Conservation (phyloP, 2,797 vertebrate genomes). For the Thalassophryne amazonica region DNA sequence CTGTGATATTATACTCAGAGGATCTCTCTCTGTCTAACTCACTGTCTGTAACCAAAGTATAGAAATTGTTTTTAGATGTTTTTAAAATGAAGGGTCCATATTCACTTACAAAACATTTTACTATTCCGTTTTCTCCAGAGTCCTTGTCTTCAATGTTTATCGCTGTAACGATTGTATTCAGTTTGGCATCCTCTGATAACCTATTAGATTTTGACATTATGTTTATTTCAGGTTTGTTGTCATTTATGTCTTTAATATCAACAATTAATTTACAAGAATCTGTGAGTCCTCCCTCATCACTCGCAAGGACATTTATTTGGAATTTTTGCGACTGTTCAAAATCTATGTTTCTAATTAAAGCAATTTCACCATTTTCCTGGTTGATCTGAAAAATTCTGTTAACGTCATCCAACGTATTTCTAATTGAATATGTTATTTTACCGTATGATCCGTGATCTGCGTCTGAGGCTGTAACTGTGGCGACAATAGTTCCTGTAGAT, state of each 20-base stretch:
- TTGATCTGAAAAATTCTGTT: conserved; percentile 25
- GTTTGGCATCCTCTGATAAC: conserved; percentile 47
- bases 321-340: conserved; percentile 49
- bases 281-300: conserved; percentile 62
- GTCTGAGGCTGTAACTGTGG: conserved; percentile 33
- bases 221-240: conserved; percentile 73
- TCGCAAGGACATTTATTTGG: conserved; percentile 65
- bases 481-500: background rate
- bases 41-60: conserved; percentile 60
- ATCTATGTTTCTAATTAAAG: conserved; percentile 22
- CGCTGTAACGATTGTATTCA: conserved; percentile 54
- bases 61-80: conserved; percentile 65
- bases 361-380: conserved; percentile 7
- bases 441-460: conserved; percentile 4
- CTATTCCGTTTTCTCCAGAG: conserved; percentile 70
- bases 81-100: conserved; percentile 66
- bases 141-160: conserved; percentile 71
- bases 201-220: conserved; percentile 57
- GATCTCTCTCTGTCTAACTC: conserved; percentile 67
- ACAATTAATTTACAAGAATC: conserved; percentile 62
- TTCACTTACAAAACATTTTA: conserved; percentile 52
- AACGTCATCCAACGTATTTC: background rate
- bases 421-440: conserved; percentile 24
- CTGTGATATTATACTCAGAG: conserved; percentile 58
- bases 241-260: conserved; percentile 75